phyloP scores from a whole-genome alignment of 2,888 invertebrate species.

The Idaea dimidiata region DNA sequence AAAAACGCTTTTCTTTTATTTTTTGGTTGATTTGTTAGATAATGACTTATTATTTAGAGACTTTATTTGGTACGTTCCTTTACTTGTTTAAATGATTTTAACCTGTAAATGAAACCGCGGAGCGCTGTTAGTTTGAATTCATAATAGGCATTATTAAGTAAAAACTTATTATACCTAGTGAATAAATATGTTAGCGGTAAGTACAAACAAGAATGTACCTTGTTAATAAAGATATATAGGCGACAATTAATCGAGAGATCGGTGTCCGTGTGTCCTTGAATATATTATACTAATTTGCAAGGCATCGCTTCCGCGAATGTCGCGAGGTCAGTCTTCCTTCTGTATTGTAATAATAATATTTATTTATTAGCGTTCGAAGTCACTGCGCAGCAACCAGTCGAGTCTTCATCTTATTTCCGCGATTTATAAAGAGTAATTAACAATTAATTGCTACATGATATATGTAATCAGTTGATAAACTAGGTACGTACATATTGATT shows the following conservation, averaged over 20 bases:
- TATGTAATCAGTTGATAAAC: too few relatives aligned
- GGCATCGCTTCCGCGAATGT: conserved; percentile 66
- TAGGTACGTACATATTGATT: too few relatives aligned
- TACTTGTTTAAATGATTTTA: background rate
- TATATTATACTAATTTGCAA: conserved; percentile 69
- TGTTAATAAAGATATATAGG: conserved; percentile 20
- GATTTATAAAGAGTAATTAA: conserved; percentile 25
- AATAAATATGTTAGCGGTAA: background rate
- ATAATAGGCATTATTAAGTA: background rate
- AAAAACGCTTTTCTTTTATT: too few relatives aligned
- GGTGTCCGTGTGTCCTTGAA: conserved; percentile 49
- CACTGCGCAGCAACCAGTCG: conserved; percentile 26
- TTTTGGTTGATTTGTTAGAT: too few relatives aligned
- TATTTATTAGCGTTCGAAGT: conserved; percentile 36
- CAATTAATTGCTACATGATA: background rate
- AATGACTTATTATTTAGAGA: too few relatives aligned
- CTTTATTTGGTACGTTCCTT: too few relatives aligned
- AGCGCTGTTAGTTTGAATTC: background rate
- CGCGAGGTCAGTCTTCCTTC: conserved; percentile 42
- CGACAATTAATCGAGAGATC: conserved; percentile 37
- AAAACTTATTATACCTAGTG: background rate
- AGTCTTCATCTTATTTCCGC: conserved; percentile 44
- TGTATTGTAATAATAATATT: conserved; percentile 45
- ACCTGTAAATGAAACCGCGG: background rate
- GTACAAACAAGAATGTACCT: background rate